Conservation (phyloP, 2,797 vertebrate species). For the Mormyrus hasselquistii region DNA sequence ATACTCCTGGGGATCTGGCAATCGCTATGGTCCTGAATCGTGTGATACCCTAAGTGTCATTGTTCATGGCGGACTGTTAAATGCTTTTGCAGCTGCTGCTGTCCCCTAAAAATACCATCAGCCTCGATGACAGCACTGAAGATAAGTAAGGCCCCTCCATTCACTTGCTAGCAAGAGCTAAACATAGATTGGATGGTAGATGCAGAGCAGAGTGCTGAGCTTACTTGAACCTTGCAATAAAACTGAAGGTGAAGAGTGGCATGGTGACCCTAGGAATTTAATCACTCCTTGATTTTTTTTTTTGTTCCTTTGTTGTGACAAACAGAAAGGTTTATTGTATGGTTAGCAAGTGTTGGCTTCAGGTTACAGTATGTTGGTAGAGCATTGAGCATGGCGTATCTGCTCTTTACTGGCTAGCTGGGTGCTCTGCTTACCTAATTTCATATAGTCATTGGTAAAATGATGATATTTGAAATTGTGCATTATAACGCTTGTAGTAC, state of each 20-base stretch:
- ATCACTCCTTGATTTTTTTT: conserved; percentile 24
- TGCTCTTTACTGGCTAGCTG: not conserved
- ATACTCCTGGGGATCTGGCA: conserved; percentile 42
- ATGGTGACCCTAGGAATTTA: conserved; percentile 19
- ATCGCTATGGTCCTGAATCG: conserved; percentile 52
- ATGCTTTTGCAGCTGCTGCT: conserved; percentile 77
- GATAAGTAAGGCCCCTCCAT: conserved; percentile 72
- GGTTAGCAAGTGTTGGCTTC: not conserved
- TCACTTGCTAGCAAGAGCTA: conserved; percentile 70
- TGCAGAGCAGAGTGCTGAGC: conserved; percentile 51
- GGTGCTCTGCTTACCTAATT: not conserved
- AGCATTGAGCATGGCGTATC: not conserved
- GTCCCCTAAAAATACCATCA: conserved; percentile 74
- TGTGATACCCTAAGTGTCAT: conserved; percentile 66
- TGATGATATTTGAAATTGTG: not conserved
- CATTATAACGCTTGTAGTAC: not conserved
- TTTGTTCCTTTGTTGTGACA: conserved; percentile 9
- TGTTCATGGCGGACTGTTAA: conserved; percentile 70
- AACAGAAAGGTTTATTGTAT: not conserved
- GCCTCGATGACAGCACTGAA: conserved; percentile 71
- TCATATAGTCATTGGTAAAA: not conserved
- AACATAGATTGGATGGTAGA: conserved; percentile 63
- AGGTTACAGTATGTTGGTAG: not conserved
- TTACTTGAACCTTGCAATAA: conserved; percentile 59
- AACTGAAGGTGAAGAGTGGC: conserved; percentile 48